phyloP scores from a whole-genome alignment of 2,888 invertebrate species.

The Coenonympha glycerion region DNA sequence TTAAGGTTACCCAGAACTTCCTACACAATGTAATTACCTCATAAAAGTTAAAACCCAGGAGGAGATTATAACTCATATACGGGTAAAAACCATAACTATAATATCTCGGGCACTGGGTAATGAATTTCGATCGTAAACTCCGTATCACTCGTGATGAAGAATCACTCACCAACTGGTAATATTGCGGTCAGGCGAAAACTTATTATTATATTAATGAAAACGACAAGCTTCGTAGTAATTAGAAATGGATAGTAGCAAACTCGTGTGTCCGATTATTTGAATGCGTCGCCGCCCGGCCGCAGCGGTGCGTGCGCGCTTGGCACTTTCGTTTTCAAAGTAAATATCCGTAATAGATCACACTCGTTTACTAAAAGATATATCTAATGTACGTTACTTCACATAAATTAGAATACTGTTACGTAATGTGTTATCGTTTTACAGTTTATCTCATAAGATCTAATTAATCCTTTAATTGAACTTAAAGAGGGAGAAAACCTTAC shows the following conservation, averaged over 20 bases:
- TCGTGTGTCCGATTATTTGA: slow-evolving; percentile 13
- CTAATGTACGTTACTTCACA: neutral
- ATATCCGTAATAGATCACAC: slow-evolving; percentile 16
- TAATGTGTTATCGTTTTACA: too few species aligned
- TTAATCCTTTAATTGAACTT: too few species aligned
- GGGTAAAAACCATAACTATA: too few species aligned
- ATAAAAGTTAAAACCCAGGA: too few species aligned
- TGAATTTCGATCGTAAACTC: neutral
- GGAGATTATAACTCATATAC: too few species aligned
- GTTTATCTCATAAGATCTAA: too few species aligned
- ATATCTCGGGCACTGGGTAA: too few species aligned
- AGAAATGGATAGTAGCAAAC: slow-evolving; percentile 9
- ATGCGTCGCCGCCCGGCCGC: slow-evolving; percentile 8
- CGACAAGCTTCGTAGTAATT: neutral
- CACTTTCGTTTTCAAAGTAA: slow-evolving; percentile 26
- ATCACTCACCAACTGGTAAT: neutral
- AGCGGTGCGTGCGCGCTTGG: slow-evolving; percentile 17
- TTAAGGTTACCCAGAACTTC: too few species aligned
- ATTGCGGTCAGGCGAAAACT: neutral
- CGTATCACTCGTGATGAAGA: too few species aligned
- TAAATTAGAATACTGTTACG: too few species aligned
- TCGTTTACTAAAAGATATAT: slow-evolving; percentile 6
- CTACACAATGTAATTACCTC: too few species aligned
- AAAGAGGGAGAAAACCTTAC: too few species aligned
- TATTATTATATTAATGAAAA: neutral